Evolutionary conservation across 2,888 invertebrate species (phyloP).

Genomic region (Leptinotarsa rubiginosa): DNA sequence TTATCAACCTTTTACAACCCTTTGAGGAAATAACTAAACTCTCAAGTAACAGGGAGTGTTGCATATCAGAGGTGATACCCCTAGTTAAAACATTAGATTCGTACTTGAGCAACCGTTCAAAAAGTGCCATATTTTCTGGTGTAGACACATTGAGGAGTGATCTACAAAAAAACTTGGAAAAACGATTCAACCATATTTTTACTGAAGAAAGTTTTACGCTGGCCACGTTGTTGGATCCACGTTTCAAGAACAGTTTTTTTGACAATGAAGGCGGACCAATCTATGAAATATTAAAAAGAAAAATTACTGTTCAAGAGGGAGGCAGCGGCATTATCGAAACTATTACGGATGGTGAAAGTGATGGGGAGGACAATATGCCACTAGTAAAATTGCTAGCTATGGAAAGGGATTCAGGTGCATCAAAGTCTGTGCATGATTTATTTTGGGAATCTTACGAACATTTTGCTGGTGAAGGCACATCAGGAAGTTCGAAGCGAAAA

Average conservation of each 20-base stretch:
- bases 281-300: constrained; percentile 8
- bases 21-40: constrained; percentile 50
- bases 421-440: constrained; percentile 21
- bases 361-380: constrained; percentile 15
- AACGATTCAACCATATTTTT: constrained; percentile 32
- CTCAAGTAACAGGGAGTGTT: constrained; percentile 44
- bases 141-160: constrained; percentile 14
- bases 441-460: constrained; percentile 18
- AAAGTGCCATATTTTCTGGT: constrained; percentile 10
- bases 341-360: neutral
- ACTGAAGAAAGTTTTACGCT: constrained; percentile 19
- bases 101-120: constrained; percentile 37
- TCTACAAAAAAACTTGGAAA: constrained; percentile 10
- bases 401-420: constrained; percentile 21
- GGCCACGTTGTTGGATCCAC: constrained; percentile 44
- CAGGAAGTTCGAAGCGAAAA: constrained; percentile 20
- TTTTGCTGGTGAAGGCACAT: constrained; percentile 21
- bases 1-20: constrained; percentile 37
- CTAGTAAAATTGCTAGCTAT: constrained; percentile 19
- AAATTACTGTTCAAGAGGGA: constrained; percentile 10
- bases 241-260: constrained; percentile 50
- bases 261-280: constrained; percentile 46
- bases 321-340: constrained; percentile 6
- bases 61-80: constrained; percentile 51
- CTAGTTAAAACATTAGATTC: constrained; percentile 42